These are phyloP conservation scores for Cotesia typhae DNA, from an alignment of 1,140 invertebrate genomes.

Conservation along the genomic window DNA sequence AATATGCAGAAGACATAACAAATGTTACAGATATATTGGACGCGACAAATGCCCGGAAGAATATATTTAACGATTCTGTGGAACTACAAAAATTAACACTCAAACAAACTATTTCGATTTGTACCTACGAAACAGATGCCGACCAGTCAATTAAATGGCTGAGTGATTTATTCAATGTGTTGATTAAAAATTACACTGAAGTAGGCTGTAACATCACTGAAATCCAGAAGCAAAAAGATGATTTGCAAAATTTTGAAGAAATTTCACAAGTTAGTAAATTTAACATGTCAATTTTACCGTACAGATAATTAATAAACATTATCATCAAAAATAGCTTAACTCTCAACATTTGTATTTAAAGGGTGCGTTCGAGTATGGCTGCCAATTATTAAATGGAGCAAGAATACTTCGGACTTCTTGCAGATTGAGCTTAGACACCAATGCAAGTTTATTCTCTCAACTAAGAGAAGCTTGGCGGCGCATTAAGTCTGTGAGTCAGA, in stretches of 20 bases:
- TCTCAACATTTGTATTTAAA: slow-evolving; percentile 48
- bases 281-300: neutral
- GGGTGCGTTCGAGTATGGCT: slow-evolving; percentile 83
- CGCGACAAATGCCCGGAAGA: slow-evolving; percentile 71
- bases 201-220: slow-evolving; percentile 77
- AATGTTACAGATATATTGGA: slow-evolving; percentile 76
- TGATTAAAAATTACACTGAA: slow-evolving; percentile 75
- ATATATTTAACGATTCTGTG: slow-evolving; percentile 74
- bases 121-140: slow-evolving; percentile 79
- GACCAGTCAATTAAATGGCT: slow-evolving; percentile 80
- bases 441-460: slow-evolving; percentile 66
- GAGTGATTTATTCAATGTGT: slow-evolving; percentile 75
- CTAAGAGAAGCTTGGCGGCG: slow-evolving; percentile 76
- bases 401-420: slow-evolving; percentile 77
- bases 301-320: neutral
- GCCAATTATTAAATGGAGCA: slow-evolving; percentile 79
- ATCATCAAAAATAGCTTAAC: slow-evolving; percentile 1
- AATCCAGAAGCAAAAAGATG: slow-evolving; percentile 78
- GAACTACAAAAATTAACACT: slow-evolving; percentile 79
- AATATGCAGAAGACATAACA: slow-evolving; percentile 77
- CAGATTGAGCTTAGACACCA: slow-evolving; percentile 71
- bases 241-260: slow-evolving; percentile 80
- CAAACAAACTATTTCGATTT: slow-evolving; percentile 78
- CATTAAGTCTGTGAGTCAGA: slow-evolving; percentile 76
- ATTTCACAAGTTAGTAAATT: slow-evolving; percentile 70